Evolutionary conservation across 2,797 vertebrate species (phyloP), one percentile per base, ranked within the genome.

Genomic region (Tiaroga cobitis): DNA sequence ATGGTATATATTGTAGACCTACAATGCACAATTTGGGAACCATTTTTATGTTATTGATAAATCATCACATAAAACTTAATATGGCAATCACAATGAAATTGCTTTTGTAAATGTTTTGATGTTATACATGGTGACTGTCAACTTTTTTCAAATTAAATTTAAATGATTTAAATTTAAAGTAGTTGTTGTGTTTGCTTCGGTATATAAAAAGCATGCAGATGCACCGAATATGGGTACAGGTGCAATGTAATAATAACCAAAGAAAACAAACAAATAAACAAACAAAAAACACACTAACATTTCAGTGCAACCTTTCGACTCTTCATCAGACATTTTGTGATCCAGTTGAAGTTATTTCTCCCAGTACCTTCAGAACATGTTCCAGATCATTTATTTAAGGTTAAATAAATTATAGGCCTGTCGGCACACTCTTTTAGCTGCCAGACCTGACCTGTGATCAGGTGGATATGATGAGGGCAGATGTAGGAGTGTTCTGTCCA

Each of bases 391-490:
- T 83, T 39, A 76, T 46, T 46, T 46, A 51, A 74, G 8, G 56
- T 74, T 67, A 54, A 29, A 54, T 77, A 54, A 84, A 78, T 59
- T 0, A 84, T 54, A 56, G 63, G 65, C 34, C 82, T 78, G 34
- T 26, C 46, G 0, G 49, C 34, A 6, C 74, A 51, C 8, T 67
- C 63, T 41, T 56, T 51, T 37, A 68, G 15, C 32, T 26, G 15
- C 9, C 43, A 56, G 43, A 69, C 63, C 49, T 77, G 65, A 69
- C 46, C 61, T 84, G 63, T 69, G 49, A 69, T 78, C 65, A 68
- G 82, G 49, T 84, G 83, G 37, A 79, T 78, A 78, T 84, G 49
- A 77, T 32, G 82, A 51, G 8, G n/a, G 32, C 37, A 37, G 56
- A 61, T n/a, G 69, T 19, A 18, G 24, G n/a, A 68, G 63, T 77